Percentiles rank a stretch among this genome's conserved stretches.
phyloP scores from a whole-genome alignment of 2,888 invertebrate genomes.

The Taenaris catops region DNA sequence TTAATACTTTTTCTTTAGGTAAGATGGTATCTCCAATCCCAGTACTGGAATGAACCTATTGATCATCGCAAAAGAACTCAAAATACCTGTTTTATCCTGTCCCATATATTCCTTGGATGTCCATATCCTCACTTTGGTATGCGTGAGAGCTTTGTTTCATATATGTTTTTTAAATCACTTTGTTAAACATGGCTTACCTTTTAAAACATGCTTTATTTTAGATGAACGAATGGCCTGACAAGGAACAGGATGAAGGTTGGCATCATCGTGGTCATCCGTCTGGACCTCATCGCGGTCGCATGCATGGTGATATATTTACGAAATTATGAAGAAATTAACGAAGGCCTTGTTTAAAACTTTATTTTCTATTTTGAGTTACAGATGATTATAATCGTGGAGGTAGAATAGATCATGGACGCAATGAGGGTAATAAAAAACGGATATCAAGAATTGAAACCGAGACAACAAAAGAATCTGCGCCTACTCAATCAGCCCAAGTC shows the following conservation, averaged over 20 bases:
- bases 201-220: conserved; percentile 29
- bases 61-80: conserved; percentile 59
- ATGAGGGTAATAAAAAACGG: conserved; percentile 57
- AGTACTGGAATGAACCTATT: conserved; percentile 63
- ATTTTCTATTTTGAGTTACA: conserved; percentile 24
- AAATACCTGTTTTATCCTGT: conserved; percentile 63
- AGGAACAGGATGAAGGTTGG: conserved; percentile 71
- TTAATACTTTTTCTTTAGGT: conserved; percentile 55
- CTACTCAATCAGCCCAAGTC: conserved; percentile 40
- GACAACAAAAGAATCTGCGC: conserved; percentile 41
- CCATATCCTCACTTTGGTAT: conserved; percentile 71
- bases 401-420: conserved; percentile 54
- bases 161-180: conserved; percentile 5
- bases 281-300: conserved; percentile 71
- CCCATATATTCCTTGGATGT: conserved; percentile 75
- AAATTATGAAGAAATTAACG: too few relatives aligned
- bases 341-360: too few relatives aligned
- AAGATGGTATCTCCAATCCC: conserved; percentile 52
- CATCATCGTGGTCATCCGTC: conserved; percentile 66
- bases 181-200: too few relatives aligned
- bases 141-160: conserved; percentile 28
- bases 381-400: conserved; percentile 66
- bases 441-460: conserved; percentile 55
- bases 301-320: conserved; percentile 61
- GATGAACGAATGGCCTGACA: conserved; percentile 76